Evolutionary conservation across 2,113 vertebrate species (phyloP).

Genomic region (Centropus unirufus): DNA sequence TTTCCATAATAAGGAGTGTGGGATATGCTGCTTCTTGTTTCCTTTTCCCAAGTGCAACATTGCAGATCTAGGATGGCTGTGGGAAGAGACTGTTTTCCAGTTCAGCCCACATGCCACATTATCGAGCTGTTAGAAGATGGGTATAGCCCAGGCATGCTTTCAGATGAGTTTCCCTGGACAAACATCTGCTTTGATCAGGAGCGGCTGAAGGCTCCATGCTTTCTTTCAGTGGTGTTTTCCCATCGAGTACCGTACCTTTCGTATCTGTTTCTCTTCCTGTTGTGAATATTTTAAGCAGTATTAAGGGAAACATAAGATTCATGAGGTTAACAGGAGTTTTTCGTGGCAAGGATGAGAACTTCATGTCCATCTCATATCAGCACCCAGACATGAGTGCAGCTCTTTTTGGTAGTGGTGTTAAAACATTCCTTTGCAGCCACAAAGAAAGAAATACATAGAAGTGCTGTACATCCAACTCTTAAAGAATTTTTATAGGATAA

Average conservation of each 20-base stretch:
- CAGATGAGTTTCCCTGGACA: not conserved
- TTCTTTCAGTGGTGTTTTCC: not conserved
- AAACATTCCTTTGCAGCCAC: not conserved
- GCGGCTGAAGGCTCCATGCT: not conserved
- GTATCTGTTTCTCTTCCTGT: not conserved
- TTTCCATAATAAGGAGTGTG: not conserved
- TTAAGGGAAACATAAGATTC: not conserved
- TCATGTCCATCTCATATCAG: slow-evolving; percentile 7
- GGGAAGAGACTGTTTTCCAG: not conserved
- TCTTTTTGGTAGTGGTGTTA: not conserved
- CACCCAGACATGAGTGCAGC: not conserved
- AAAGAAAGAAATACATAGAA: not conserved
- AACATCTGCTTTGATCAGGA: not conserved
- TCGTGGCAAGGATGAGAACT: not conserved
- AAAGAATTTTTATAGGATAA: not conserved
- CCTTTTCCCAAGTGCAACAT: not conserved
- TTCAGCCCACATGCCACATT: not conserved
- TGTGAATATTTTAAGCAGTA: not conserved
- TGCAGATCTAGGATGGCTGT: not conserved
- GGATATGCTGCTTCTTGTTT: slow-evolving; percentile 27
- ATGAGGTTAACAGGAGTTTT: not conserved
- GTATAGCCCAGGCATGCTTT: not conserved
- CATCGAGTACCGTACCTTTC: not conserved
- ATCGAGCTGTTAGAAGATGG: not conserved
- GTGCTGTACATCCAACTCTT: not conserved